Evolutionary conservation across 2,113 vertebrate species (phyloP).

Genomic region (Terrapene triunguis): DNA sequence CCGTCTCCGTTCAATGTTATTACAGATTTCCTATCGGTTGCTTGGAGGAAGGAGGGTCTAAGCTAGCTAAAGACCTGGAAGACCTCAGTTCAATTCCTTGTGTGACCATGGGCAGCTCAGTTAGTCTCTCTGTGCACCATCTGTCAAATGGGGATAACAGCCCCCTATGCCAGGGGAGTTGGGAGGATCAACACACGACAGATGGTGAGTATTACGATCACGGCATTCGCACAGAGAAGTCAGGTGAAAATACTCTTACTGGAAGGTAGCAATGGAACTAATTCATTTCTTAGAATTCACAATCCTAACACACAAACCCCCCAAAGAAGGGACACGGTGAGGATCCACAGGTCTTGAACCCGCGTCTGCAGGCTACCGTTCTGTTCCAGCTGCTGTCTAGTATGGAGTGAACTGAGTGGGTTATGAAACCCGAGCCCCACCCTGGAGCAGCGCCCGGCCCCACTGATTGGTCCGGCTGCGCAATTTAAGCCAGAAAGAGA

Average conservation of each 20-base stretch:
- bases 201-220: neutral
- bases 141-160: neutral
- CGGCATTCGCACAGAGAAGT: neutral
- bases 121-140: neutral
- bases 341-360: neutral
- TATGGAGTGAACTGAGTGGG: neutral
- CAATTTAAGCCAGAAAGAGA: neutral
- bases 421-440: neutral
- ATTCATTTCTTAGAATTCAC: neutral
- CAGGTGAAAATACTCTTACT: neutral
- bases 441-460: neutral
- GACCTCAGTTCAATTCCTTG: slow-evolving; percentile 31
- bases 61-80: neutral
- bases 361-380: accelerated
- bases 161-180: neutral
- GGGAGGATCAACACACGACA: neutral
- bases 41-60: neutral
- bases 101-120: slow-evolving; percentile 51
- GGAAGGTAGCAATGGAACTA: neutral
- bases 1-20: neutral
- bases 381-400: neutral
- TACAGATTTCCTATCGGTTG: neutral
- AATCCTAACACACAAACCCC: neutral
- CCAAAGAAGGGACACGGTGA: neutral
- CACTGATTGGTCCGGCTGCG: neutral